phyloP scores from a whole-genome alignment of 2,888 invertebrate species.

The Himalopsyche japonica region DNA sequence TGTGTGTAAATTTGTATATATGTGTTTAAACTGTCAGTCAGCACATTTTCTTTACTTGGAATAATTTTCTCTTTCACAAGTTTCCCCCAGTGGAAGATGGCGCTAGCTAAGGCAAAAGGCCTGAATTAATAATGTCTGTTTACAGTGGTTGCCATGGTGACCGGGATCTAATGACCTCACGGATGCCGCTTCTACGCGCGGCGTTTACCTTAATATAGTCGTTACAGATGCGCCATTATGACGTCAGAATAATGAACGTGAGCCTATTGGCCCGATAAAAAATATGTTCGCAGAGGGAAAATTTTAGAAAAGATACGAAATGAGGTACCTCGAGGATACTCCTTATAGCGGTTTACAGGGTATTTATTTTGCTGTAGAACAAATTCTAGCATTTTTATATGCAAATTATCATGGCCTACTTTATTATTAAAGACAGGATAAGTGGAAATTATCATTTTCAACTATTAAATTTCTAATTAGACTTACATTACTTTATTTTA shows the following conservation, averaged over 20 bases:
- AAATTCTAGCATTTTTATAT: too few species aligned
- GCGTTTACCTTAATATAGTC: background rate
- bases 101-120: background rate
- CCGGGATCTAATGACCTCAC: background rate
- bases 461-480: too few species aligned
- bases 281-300: background rate
- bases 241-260: background rate
- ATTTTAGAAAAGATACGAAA: background rate
- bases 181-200: background rate
- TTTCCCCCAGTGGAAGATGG: background rate
- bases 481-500: too few species aligned
- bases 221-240: background rate
- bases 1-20: background rate
- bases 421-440: too few species aligned
- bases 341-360: too few species aligned
- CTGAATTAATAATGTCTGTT: background rate
- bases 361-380: too few species aligned
- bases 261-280: background rate
- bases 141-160: background rate
- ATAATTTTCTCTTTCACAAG: background rate
- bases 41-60: background rate
- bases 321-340: background rate
- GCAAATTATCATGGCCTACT: too few species aligned
- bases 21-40: background rate
- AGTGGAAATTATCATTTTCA: too few species aligned